Percentiles rank a stretch among this genome's conserved stretches.
Conservation (phyloP, 2,888 invertebrate genomes). For the Dichetophora obliterata region DNA sequence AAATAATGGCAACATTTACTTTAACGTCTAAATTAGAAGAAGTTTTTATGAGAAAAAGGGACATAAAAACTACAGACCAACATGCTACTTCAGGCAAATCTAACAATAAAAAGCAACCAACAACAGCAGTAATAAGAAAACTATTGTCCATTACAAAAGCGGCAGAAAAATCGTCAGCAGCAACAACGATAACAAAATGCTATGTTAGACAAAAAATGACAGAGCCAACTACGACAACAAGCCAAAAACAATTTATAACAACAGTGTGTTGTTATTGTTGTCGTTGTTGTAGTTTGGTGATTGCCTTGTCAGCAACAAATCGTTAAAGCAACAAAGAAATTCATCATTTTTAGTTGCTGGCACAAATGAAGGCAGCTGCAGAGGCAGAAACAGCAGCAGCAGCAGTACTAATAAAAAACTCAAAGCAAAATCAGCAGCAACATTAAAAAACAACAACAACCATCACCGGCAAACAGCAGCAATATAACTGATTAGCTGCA, state of each 20-base stretch:
- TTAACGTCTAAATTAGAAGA: no score
- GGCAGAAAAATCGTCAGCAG: not conserved
- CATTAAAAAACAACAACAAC: not conserved
- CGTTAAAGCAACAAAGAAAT: slow-evolving; percentile 1
- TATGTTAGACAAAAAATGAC: not conserved
- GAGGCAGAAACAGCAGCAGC: not conserved
- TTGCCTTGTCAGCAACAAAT: slow-evolving; percentile 9
- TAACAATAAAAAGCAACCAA: not conserved
- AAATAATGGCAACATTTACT: no score
- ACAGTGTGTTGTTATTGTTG: no score
- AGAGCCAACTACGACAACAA: not conserved
- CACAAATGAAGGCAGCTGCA: not conserved
- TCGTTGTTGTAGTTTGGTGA: not conserved
- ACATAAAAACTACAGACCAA: not conserved
- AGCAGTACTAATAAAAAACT: not conserved
- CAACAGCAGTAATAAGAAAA: not conserved
- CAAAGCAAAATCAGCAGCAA: not conserved
- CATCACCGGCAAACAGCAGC: no score
- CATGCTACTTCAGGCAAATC: no score
- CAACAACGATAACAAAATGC: not conserved
- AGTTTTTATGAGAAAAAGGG: no score
- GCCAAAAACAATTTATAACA: not conserved
- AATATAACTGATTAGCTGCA: no score
- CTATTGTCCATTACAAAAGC: not conserved
- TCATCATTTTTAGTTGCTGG: slow-evolving; percentile 3